These are phyloP conservation scores for Coracopsis vasa DNA, from an alignment of 2,113 vertebrate genomes.

Conservation along the genomic window DNA sequence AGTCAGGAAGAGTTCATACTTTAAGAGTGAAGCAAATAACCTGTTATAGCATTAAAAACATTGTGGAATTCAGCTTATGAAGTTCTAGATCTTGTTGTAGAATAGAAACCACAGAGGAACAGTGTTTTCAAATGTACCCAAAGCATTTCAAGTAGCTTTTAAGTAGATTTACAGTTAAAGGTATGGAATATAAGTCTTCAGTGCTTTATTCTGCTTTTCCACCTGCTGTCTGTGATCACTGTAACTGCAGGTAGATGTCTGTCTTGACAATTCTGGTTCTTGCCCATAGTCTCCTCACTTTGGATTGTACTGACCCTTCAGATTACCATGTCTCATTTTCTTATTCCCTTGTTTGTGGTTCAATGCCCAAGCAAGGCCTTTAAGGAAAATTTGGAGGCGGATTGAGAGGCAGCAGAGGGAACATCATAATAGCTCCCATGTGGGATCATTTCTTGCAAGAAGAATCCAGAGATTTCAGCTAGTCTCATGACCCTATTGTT, in stretches of 20 bases:
- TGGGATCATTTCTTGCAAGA: constrained; percentile 9
- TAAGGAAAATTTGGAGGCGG: background rate
- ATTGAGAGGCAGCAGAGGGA: constrained; percentile 38
- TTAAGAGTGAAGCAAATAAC: constrained; percentile 14
- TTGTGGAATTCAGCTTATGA: background rate
- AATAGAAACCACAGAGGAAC: background rate
- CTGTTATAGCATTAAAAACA: background rate
- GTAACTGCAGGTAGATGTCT: background rate
- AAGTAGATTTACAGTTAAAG: background rate
- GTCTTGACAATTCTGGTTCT: background rate
- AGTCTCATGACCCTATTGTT: constrained; percentile 33
- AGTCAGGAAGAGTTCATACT: constrained; percentile 34
- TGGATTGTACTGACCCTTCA: background rate
- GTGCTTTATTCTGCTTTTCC: background rate
- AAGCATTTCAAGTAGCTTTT: background rate
- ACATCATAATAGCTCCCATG: constrained; percentile 29
- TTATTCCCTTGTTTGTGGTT: background rate
- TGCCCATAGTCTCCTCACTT: background rate
- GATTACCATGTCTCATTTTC: background rate
- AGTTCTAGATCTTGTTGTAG: background rate
- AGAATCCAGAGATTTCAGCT: constrained; percentile 15
- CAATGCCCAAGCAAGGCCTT: background rate
- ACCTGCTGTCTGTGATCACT: background rate
- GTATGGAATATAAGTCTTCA: background rate
- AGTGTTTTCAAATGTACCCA: background rate